Conservation (phyloP, 2,888 invertebrate species). For the Ophonus ardosiacus region DNA sequence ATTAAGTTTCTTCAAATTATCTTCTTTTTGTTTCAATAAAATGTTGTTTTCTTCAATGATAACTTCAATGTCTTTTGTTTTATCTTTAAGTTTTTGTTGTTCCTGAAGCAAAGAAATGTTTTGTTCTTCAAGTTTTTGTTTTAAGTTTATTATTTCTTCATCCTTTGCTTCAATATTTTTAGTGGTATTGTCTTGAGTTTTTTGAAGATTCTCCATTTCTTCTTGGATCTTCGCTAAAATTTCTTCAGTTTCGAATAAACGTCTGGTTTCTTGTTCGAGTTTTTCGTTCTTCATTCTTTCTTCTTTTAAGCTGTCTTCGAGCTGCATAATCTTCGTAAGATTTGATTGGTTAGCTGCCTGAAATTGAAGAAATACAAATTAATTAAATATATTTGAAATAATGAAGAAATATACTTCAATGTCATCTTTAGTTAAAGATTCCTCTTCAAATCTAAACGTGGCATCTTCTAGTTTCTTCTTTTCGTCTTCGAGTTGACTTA, state of each 20-base stretch:
- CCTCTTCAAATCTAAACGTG: constrained; percentile 94
- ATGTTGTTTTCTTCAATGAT: constrained; percentile 61
- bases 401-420: constrained; percentile 83
- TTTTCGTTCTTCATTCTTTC: constrained; percentile 76
- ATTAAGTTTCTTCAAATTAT: constrained; percentile 67
- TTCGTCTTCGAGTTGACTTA: constrained; percentile 86
- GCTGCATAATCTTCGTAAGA: constrained; percentile 76
- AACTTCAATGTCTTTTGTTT: constrained; percentile 59
- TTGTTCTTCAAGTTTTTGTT: constrained; percentile 72
- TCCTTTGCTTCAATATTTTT: constrained; percentile 64
- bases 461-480: constrained; percentile 91
- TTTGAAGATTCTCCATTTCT: constrained; percentile 75
- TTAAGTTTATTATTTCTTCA: constrained; percentile 66
- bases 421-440: constrained; percentile 92
- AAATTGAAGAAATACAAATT: constrained; percentile 53
- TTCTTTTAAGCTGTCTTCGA: constrained; percentile 75
- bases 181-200: constrained; percentile 69
- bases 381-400: constrained; percentile 10
- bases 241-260: constrained; percentile 81
- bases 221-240: constrained; percentile 81
- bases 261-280: constrained; percentile 78
- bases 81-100: constrained; percentile 54
- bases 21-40: constrained; percentile 68
- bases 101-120: constrained; percentile 65
- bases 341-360: constrained; percentile 77